A percentile compares a stretch with the other conserved stretches of the same genome.
Evolutionary conservation across 1,140 invertebrate genomes (phyloP).

Genomic region (Eupeodes corollae): DNA sequence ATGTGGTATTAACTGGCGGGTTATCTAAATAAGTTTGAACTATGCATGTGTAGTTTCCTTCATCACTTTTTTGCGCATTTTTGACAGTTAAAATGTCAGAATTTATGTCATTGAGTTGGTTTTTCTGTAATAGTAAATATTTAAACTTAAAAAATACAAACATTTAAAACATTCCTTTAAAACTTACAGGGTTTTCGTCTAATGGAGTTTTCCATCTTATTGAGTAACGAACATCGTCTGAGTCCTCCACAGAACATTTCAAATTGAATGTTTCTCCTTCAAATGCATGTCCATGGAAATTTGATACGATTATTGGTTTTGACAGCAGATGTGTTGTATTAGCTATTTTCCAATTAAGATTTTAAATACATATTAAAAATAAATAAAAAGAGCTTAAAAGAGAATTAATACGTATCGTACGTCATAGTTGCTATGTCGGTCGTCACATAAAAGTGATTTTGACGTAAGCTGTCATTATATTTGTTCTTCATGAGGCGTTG

Average conservation of each 20-base stretch:
- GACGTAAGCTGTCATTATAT: no score
- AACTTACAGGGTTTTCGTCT: conserved; percentile 13
- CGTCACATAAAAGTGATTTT: no score
- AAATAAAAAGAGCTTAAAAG: no score
- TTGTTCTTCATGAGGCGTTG: no score
- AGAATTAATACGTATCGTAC: no score
- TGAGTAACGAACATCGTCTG: conserved; percentile 15
- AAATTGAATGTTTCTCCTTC: conserved; percentile 25
- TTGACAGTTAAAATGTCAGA: conserved; percentile 38
- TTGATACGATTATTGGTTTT: conserved; percentile 30
- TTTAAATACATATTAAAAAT: no score
- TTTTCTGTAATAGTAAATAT: no score
- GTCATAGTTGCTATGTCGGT: no score
- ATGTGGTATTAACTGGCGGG: conserved; percentile 17
- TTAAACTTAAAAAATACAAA: no score
- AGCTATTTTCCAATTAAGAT: no score
- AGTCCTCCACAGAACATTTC: conserved; percentile 24
- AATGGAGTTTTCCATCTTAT: conserved; percentile 31
- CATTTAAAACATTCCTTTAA: no score
- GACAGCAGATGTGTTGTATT: conserved; percentile 19
- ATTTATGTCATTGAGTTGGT: conserved; percentile 4
- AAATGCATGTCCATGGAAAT: conserved; percentile 22
- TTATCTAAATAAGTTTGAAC: conserved; percentile 31
- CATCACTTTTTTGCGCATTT: conserved; percentile 37
- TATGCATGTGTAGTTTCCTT: conserved; percentile 42